These are phyloP conservation scores for Pterobdella sp. DNA, from an alignment of 2,888 invertebrate species.

Conservation along the genomic window DNA sequence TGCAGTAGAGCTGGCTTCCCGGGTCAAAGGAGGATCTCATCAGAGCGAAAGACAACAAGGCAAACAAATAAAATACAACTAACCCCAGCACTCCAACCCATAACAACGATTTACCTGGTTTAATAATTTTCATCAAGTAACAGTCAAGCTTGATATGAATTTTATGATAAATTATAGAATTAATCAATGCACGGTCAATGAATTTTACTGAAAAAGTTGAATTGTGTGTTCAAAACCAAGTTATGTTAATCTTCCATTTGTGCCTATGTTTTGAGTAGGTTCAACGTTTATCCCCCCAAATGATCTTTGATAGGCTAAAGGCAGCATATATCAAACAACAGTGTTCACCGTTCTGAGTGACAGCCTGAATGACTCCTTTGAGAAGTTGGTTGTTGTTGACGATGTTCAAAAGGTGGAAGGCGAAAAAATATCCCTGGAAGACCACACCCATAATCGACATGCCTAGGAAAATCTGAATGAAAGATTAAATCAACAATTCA, in stretches of 20 bases:
- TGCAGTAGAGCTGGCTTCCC: slow-evolving; percentile 40
- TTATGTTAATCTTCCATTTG: too few relatives aligned
- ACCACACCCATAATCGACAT: slow-evolving; percentile 41
- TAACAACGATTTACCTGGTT: slow-evolving; percentile 48
- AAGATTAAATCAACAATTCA: background rate
- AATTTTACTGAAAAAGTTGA: too few relatives aligned
- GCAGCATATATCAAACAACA: background rate
- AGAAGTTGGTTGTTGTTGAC: slow-evolving; percentile 44
- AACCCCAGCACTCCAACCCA: slow-evolving; percentile 51
- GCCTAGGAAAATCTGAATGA: slow-evolving; percentile 39
- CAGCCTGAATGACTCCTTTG: slow-evolving; percentile 43
- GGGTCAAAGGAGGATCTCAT: slow-evolving; percentile 42
- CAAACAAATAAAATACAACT: slow-evolving; percentile 51
- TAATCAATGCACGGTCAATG: too few relatives aligned
- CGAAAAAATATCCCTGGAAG: slow-evolving; percentile 42
- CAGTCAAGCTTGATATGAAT: too few relatives aligned
- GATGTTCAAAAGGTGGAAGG: slow-evolving; percentile 43
- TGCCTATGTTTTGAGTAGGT: too few relatives aligned
- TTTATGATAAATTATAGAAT: too few relatives aligned
- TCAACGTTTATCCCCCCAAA: too few relatives aligned
- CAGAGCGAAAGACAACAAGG: slow-evolving; percentile 49
- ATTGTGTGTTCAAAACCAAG: too few relatives aligned
- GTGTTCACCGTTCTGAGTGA: slow-evolving; percentile 42
- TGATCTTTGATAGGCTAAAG: too few relatives aligned
- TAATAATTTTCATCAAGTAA: too few relatives aligned